Percentiles rank a stretch among this genome's conserved stretches.
phyloP scores from a whole-genome alignment of 2,888 invertebrate genomes.

The Dyspetes luteomarginatus region DNA sequence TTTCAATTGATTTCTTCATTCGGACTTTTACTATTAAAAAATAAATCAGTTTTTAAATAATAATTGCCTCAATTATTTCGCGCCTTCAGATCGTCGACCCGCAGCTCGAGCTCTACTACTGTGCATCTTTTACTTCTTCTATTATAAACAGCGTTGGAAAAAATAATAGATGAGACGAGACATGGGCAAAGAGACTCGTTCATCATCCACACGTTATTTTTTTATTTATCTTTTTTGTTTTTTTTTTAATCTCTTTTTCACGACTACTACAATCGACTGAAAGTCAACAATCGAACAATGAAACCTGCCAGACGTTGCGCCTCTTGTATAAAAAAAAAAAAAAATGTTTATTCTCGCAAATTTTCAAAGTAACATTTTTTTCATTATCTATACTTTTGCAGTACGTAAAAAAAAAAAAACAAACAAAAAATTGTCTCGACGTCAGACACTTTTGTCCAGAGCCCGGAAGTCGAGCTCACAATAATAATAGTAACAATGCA shows the following conservation, averaged over 20 bases:
- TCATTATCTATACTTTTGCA: neutral
- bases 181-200: conserved; percentile 37
- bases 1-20: too few relatives aligned
- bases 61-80: conserved; percentile 18
- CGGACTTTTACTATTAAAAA: neutral
- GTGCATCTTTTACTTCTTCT: neutral
- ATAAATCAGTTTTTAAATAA: neutral
- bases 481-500: too few relatives aligned
- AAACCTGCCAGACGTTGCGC: neutral
- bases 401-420: neutral
- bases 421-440: neutral
- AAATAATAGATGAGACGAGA: conserved; percentile 2
- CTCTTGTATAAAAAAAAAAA: neutral
- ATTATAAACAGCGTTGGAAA: neutral
- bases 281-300: conserved; percentile 20
- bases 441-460: neutral
- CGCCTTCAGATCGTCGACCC: conserved; percentile 43
- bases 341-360: neutral
- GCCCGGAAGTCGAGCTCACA: neutral
- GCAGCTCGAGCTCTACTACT: conserved; percentile 51
- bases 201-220: conserved; percentile 38
- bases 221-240: neutral
- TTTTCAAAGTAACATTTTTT: neutral
- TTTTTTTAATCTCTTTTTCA: conserved; percentile 2
- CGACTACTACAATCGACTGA: neutral